Evolutionary conservation across 2,797 vertebrate genomes (phyloP).

Genomic region (Loris lydekkerianus): DNA sequence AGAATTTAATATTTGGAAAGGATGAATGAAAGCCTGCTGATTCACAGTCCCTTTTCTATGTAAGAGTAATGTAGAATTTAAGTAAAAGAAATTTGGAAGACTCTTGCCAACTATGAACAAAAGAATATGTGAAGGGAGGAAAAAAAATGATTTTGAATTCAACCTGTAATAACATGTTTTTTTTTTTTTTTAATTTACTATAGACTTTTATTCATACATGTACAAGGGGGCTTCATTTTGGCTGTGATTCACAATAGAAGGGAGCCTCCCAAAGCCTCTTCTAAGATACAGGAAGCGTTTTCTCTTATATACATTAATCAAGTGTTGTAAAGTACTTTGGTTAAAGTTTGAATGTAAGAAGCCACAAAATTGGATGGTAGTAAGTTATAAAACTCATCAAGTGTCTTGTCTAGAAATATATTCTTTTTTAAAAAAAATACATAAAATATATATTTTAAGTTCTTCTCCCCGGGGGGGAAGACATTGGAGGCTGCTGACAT

Average conservation of each 20-base stretch:
- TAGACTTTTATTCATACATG: background rate
- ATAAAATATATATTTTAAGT: background rate
- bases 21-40: background rate
- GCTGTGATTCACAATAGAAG: background rate
- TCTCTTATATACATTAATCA: background rate
- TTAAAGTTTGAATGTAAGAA: constrained; percentile 56
- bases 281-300: background rate
- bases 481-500: no score
- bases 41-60: constrained; percentile 29
- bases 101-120: background rate
- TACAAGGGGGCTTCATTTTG: constrained; percentile 4
- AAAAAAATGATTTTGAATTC: constrained; percentile 58
- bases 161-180: constrained; percentile 51
- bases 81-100: constrained; percentile 14
- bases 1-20: constrained; percentile 53
- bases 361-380: background rate
- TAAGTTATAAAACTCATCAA: constrained; percentile 55
- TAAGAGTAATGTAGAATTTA: constrained; percentile 47
- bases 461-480: background rate
- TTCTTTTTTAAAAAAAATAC: background rate
- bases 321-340: constrained; percentile 30
- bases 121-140: background rate
- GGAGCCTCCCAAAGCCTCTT: background rate
- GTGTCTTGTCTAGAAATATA: constrained; percentile 56
- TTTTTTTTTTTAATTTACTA: background rate